Conservation (phyloP, 1,140 invertebrate species). For the Drosophila parabipectinata region DNA sequence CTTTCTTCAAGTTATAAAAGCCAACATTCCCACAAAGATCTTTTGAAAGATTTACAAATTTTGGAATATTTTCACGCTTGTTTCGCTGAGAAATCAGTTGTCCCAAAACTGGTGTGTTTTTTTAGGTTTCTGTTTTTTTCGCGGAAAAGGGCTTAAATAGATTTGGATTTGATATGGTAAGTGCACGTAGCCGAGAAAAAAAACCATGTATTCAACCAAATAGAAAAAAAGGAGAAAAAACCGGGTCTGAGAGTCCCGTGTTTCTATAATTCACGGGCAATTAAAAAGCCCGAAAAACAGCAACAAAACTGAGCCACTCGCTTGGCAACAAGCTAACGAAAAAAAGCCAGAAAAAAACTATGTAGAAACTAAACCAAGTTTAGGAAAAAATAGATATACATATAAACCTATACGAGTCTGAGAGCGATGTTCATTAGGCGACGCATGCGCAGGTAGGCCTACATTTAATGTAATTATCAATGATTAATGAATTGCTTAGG, state of each 20-base stretch:
- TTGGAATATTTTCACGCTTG: conserved; percentile 11
- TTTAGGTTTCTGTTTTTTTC: conserved; percentile 19
- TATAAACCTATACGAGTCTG: neutral
- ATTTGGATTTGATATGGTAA: conserved; percentile 49
- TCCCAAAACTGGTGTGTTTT: conserved; percentile 7
- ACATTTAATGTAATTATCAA: conserved; percentile 81
- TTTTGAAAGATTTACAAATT: neutral
- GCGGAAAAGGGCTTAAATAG: conserved; percentile 49
- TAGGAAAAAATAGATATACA: conserved; percentile 38
- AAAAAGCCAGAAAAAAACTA: conserved; percentile 22
- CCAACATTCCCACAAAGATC: neutral
- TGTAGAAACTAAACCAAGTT: conserved; percentile 56
- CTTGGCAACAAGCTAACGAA: conserved; percentile 58
- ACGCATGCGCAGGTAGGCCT: conserved; percentile 63
- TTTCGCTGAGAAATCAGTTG: conserved; percentile 10
- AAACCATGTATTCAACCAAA: conserved; percentile 22
- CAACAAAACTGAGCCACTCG: conserved; percentile 33
- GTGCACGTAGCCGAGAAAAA: conserved; percentile 58
- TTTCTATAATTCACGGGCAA: conserved; percentile 77
- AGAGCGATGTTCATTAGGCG: conserved; percentile 47
- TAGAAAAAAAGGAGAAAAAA: conserved; percentile 12
- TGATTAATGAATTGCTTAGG: conserved; percentile 78
- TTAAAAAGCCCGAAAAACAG: conserved; percentile 51
- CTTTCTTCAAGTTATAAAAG: no score
- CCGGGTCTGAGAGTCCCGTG: conserved; percentile 47